Base-by-base conservation (phyloP, 2,797 vertebrate species). In the Threskiornis aethiopicus region DNA sequence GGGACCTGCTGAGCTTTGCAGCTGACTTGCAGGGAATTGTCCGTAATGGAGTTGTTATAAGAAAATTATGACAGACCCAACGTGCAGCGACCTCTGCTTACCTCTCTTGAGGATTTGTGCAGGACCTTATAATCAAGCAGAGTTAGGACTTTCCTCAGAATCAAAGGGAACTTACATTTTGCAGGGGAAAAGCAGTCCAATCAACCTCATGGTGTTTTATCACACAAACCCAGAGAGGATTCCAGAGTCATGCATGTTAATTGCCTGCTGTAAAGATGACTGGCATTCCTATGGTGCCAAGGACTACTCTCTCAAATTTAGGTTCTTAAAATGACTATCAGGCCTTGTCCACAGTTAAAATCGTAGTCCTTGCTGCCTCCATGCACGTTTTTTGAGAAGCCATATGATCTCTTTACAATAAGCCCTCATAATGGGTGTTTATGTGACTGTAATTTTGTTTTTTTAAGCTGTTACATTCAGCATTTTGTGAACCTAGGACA, bases 241-340 rank as follows among this genome's bases (percentile, higher is more conserved):
- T 97, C 91, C 54, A 73, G 55, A 97, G 89, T 96, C 89, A 95
- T 17, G 39, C 46, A 88, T 95, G 90, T 97, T 97, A 97, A 97
- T 88, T 95, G 84, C 55, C 80, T 70, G 24, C 65, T 93, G 39
- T 29, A 95, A 95, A 94, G 75, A 84, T 26, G 73, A 77, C 49
- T 85, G 77, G 66, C 59, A 13, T 92, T 96, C n/a, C 42, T 80
- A 55, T 72, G 52, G 47, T 94, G 82, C 44, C 62, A 88, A 83
- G 65, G 42, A 82, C 64, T 67, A 47, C 57, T 82, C 67, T n/a
- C 64, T 84, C 69, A 76, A 71, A 85, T 92, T n/a, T 47, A 87
- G n/a, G 21, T 70, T 86, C 37, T 96, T 94, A 72, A 94, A 96
- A 94, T 19, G 7, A 29, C 15, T 79, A n/a, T 44, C 49, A 8